Conservation (phyloP, 2,113 vertebrate genomes). For the Oenanthe oenanthe region DNA sequence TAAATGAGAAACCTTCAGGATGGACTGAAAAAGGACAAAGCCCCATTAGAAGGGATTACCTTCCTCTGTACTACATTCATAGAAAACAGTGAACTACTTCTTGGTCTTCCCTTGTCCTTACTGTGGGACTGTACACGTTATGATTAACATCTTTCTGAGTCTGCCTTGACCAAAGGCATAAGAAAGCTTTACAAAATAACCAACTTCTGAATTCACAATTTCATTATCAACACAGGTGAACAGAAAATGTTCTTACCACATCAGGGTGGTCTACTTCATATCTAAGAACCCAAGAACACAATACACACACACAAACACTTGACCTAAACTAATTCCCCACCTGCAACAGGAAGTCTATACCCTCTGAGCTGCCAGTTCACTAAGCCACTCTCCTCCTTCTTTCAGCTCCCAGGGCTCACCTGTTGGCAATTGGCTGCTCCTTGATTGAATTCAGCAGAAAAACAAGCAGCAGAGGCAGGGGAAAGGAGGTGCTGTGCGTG, state of each 20-base stretch:
- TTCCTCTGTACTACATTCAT: background rate
- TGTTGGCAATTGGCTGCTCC: background rate
- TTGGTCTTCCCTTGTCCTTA: background rate
- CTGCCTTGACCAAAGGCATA: background rate
- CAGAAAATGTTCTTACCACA: fast-evolving
- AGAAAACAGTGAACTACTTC: background rate
- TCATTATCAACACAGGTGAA: background rate
- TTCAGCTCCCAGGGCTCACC: background rate
- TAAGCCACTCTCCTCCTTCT: background rate
- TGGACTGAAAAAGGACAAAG: background rate
- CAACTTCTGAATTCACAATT: background rate
- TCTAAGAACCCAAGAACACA: fast-evolving
- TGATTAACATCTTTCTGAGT: background rate
- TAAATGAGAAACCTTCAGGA: background rate
- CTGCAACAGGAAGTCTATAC: background rate
- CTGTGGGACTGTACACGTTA: fast-evolving
- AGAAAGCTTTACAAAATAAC: background rate
- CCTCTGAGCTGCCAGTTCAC: background rate
- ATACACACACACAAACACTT: fast-evolving
- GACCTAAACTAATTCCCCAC: fast-evolving
- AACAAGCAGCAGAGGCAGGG: background rate
- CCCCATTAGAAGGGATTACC: background rate
- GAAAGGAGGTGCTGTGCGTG: fast-evolving
- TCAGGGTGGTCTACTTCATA: background rate
- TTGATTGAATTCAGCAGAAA: background rate